Base-by-base conservation (phyloP, 2,888 invertebrate species). In the Mimas tiliae region DNA sequence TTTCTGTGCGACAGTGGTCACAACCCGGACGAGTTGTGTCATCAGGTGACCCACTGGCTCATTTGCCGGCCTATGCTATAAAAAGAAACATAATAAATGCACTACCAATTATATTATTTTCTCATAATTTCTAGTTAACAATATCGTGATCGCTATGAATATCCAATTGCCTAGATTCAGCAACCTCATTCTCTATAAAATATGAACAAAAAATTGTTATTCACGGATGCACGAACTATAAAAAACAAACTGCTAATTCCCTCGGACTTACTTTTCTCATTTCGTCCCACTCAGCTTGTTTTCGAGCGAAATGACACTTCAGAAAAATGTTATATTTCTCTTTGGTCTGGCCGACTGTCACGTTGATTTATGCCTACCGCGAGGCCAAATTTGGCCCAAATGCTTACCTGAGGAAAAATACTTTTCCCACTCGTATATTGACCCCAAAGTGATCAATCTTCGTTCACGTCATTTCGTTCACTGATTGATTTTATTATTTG, bases 311-410 rank as follows among this genome's bases (percentile, higher is more conserved):
- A 64, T 68, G 68, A 70, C 72, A 71, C 73, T 73, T 68, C 66
- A 71, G 72, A 74, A 72, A 78, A 72, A 74, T 70, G 74, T 75
- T 70, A 84, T 82, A 84, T 83, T 84, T 83, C 81, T 78, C 81
- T 78, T 70, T 70, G 70, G 73, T 74, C 72, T 74, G 77, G 74
- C 76, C 78, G 81, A 73, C 78, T 83, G 82, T 86, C 86, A 84
- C 77, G 80, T 83, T 88, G 88, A 88, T 89, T 88, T 87, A 89
- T 88, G 74, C 71, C 71, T 67, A 62, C 47, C 21, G 53, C 42
- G 45, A 34, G 62, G 42, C 63, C 53, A 55, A 65, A 51, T 66
- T 66, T 64, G 51, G 65, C 58, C 65, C 67, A 70, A 72, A 72
- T 75, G 77, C 71, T 74, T 77, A 82, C 80, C 82, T 81, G 81